Evolutionary conservation across 2,113 vertebrate species (phyloP).

Genomic region (Saimiri boliviensis): DNA sequence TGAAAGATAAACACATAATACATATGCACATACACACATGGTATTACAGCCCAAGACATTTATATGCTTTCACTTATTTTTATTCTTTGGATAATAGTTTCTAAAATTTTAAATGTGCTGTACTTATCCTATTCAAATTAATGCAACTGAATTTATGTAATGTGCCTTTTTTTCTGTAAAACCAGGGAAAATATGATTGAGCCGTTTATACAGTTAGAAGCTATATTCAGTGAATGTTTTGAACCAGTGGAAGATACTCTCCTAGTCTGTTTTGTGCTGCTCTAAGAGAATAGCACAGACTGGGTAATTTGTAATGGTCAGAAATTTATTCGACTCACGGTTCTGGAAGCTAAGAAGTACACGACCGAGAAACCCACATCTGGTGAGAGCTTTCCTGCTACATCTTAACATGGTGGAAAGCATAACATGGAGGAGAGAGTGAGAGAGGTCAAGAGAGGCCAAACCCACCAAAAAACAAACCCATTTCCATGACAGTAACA

Average conservation of each 20-base stretch:
- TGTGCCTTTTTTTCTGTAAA: not conserved
- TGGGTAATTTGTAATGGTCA: not conserved
- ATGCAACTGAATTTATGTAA: not conserved
- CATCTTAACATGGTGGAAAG: not conserved
- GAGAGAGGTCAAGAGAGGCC: not conserved
- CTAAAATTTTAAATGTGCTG: not conserved
- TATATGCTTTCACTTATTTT: not conserved
- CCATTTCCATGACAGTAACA: not conserved
- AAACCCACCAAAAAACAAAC: not conserved
- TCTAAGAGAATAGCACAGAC: not conserved
- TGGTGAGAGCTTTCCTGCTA: not conserved
- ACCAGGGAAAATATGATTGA: not conserved
- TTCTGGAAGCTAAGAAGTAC: not conserved
- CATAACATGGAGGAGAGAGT: not conserved
- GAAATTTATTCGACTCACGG: not conserved
- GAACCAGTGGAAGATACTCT: not conserved
- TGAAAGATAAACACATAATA: not conserved
- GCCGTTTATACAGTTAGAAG: not conserved
- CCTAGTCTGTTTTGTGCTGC: not conserved
- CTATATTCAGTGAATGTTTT: not conserved
- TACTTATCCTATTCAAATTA: not conserved
- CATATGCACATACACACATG: not conserved
- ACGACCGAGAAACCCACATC: not conserved
- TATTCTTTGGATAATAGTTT: not conserved
- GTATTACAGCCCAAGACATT: not conserved